phyloP scores from a whole-genome alignment of 2,797 vertebrate genomes.

The Buceros bicornis region DNA sequence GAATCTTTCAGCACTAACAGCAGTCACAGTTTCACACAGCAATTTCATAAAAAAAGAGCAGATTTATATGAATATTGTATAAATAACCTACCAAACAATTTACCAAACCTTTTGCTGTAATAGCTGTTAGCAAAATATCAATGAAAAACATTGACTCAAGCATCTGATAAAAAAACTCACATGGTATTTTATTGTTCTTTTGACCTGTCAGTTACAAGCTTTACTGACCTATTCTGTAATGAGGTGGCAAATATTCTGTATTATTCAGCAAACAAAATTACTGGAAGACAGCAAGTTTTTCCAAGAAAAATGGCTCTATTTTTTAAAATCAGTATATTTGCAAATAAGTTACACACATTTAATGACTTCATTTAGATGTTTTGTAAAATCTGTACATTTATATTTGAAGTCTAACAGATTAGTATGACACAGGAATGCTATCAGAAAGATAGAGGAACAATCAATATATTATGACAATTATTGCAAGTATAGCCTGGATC shows the following conservation, averaged over 20 bases:
- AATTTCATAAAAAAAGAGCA: neutral
- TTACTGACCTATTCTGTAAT: slow-evolving; percentile 1
- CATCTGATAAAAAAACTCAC: neutral
- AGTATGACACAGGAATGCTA: neutral
- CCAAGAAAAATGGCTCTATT: neutral
- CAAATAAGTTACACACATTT: neutral
- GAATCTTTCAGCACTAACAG: neutral
- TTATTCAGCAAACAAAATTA: slow-evolving; percentile 3
- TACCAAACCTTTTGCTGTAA: neutral
- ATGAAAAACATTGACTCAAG: neutral
- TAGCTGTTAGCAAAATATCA: neutral
- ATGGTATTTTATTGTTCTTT: slow-evolving; percentile 27
- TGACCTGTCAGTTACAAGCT: neutral
- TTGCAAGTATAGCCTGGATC: neutral
- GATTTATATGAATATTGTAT: neutral
- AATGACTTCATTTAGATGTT: neutral
- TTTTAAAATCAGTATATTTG: neutral
- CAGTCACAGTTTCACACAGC: neutral
- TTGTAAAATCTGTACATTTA: neutral
- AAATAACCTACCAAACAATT: neutral
- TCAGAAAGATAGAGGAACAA: neutral
- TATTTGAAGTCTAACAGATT: neutral
- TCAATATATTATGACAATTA: neutral
- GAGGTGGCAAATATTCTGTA: neutral
- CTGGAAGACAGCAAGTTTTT: neutral